Conservation (phyloP, 2,888 invertebrate species). For the Unio delphinus region DNA sequence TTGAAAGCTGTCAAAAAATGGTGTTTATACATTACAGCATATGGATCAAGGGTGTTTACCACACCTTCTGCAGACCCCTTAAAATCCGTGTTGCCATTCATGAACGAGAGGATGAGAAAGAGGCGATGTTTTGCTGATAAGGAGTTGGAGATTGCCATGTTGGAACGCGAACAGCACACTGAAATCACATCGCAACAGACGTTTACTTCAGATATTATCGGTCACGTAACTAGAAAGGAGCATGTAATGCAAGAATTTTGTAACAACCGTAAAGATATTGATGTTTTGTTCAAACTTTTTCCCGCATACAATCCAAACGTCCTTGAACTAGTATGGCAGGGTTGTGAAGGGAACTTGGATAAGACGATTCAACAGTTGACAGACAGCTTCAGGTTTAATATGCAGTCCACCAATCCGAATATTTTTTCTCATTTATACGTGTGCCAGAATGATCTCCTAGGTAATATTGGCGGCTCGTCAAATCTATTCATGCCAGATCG, state of each 20-base stretch:
- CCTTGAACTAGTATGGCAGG: slow-evolving; percentile 60
- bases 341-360: slow-evolving; percentile 57
- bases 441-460: slow-evolving; percentile 1
- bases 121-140: slow-evolving; percentile 73
- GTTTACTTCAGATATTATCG: background rate
- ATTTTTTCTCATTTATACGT: background rate
- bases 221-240: background rate
- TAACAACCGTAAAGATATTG: slow-evolving; percentile 13
- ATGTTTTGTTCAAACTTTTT: slow-evolving; percentile 56
- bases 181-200: background rate
- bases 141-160: slow-evolving; percentile 70
- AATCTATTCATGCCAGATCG: background rate
- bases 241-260: slow-evolving; percentile 4
- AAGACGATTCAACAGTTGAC: slow-evolving; percentile 47
- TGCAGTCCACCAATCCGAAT: slow-evolving; percentile 5
- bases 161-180: slow-evolving; percentile 8
- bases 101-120: slow-evolving; percentile 77
- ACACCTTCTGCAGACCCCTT: slow-evolving; percentile 56
- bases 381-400: slow-evolving; percentile 12
- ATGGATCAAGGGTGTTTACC: slow-evolving; percentile 56
- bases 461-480: slow-evolving; percentile 11
- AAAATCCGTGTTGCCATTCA: slow-evolving; percentile 57
- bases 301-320: slow-evolving; percentile 55
- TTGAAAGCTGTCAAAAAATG: background rate
- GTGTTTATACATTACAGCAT: slow-evolving; percentile 50